Evolutionary conservation across 2,113 vertebrate genomes (phyloP).

Genomic region (Leiothrix lutea): DNA sequence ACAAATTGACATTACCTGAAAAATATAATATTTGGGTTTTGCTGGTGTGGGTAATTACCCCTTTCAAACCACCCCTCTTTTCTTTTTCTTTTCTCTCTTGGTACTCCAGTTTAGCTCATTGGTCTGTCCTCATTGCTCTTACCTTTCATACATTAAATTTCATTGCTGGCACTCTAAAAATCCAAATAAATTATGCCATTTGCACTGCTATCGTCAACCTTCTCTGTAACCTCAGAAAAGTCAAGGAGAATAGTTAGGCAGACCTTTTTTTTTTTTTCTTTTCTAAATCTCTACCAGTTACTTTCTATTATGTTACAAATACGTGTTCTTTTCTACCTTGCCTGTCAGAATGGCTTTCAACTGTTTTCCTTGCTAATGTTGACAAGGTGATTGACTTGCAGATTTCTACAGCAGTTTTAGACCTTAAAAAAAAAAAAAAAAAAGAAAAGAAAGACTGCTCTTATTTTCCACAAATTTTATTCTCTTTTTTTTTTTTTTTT

Average conservation of each 20-base stretch:
- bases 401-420: not conserved
- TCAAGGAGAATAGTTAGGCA: not conserved
- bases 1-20: not conserved
- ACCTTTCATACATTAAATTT: slow-evolving; percentile 1
- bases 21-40: not conserved
- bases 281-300: not conserved
- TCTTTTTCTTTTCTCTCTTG: not conserved
- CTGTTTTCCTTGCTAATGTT: slow-evolving; percentile 29
- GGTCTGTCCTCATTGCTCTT: not conserved
- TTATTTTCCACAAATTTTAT: not conserved
- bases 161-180: not conserved
- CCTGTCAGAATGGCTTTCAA: slow-evolving; percentile 23
- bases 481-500: not conserved
- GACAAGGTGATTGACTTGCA: slow-evolving; percentile 47
- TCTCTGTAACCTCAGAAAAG: slow-evolving; percentile 23
- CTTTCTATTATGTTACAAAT: slow-evolving; percentile 34
- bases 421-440: not conserved
- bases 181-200: slow-evolving; percentile 10
- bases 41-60: not conserved
- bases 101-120: not conserved
- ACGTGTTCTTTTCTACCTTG: not conserved
- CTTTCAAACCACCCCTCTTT: not conserved
- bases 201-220: not conserved
- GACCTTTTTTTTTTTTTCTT: not conserved
- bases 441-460: not conserved